Evolutionary conservation across 2,888 invertebrate genomes (phyloP), one percentile per base, ranked within the genome.

Genomic region (Trissonchulus latispiculum): DNA sequence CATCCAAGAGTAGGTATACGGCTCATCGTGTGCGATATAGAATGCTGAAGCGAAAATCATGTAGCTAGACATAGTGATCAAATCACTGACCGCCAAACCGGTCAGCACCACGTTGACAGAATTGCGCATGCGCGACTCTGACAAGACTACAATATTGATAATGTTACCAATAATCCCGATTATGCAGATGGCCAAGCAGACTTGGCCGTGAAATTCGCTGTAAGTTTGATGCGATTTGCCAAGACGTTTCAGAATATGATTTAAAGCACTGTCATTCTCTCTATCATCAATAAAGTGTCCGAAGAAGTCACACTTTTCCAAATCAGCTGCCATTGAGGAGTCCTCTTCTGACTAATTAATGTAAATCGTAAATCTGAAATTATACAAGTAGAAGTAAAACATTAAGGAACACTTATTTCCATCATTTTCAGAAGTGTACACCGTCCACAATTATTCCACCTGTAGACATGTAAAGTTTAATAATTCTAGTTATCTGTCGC

Each of bases 91-190:
- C 2, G 73, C 73, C 61, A 73, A 61, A 28, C 29, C 70, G 2
- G 70, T 70, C 36, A 73, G 64, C 23, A 73, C 32, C 8, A 61
- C 29, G 37, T 73, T 73, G 35, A 62, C 61, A 2, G 71, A 48
- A 35, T 70, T 72, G 28, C 62, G 68, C 73, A 73, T 61, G 32
- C n/a, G 28, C 48, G 61, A 33, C 3, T 70, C 15, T 31, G 73
- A 71, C 8, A 73, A 37, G 8, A 73, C 73, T 1, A 71, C 62
- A 32, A 73, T 28, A 36, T 73, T 73, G 36, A 61, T n/a, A 2
- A 2, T 2, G 71, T 73, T 73, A 8, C 70, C 37, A 2, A 73
- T 8, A 2, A 73, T 1, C 3, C 71, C 73, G 61, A 33, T 36
- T 1, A 28, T 61, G 73, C 73, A 73, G 2, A 73, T 36, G 3